phyloP scores from a whole-genome alignment of 1,140 invertebrate species.

The Drosophila quadrilineata region DNA sequence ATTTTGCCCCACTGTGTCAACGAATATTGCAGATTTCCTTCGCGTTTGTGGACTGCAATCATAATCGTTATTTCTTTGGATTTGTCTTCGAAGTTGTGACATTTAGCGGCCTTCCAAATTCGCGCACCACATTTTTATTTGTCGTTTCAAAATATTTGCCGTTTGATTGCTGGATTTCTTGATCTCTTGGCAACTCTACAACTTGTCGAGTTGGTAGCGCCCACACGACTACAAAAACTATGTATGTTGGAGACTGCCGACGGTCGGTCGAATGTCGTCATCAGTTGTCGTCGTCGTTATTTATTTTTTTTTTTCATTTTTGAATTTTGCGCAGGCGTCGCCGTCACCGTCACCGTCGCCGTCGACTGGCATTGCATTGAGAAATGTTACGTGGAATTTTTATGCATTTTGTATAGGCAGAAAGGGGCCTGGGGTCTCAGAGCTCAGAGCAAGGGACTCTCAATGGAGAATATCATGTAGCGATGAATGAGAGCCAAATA shows the following conservation, averaged over 20 bases:
- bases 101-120: conserved; percentile 41
- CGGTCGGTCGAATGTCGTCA: conserved; percentile 6
- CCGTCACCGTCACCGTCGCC: conserved; percentile 28
- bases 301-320: conserved; percentile 12
- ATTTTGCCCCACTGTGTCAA: too few species aligned
- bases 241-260: conserved; percentile 10
- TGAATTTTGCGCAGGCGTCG: conserved; percentile 65
- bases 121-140: conserved; percentile 8
- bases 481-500: too few species aligned
- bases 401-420: conserved; percentile 70
- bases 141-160: not conserved
- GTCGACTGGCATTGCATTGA: conserved; percentile 53
- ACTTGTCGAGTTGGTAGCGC: conserved; percentile 42
- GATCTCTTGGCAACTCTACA: too few species aligned
- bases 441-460: not conserved
- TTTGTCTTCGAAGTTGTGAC: not conserved
- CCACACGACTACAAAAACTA: conserved; percentile 34
- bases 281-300: conserved; percentile 51
- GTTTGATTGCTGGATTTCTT: conserved; percentile 12
- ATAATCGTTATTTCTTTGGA: not conserved
- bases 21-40: conserved; percentile 10
- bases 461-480: too few species aligned
- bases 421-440: too few species aligned
- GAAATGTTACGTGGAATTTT: conserved; percentile 65
- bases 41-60: not conserved